Evolutionary conservation across 2,797 vertebrate genomes (phyloP).

Genomic region (Acipenser transmontanus): DNA sequence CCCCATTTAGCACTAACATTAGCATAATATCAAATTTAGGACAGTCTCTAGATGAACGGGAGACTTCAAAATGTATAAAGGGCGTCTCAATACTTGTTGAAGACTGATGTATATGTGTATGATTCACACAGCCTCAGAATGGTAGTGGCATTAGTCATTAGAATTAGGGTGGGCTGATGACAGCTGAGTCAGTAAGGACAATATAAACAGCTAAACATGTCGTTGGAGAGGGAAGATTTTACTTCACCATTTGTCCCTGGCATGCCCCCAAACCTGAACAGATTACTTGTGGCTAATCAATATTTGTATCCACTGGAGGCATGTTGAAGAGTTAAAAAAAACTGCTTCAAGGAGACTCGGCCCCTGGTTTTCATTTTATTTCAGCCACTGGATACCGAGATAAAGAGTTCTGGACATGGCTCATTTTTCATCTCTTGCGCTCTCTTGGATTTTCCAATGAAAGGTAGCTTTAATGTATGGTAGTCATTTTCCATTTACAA

Average conservation of each 20-base stretch:
- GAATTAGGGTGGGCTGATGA: conserved; percentile 43
- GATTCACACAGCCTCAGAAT: conserved; percentile 17
- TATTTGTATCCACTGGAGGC: conserved; percentile 78
- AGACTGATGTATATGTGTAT: not conserved
- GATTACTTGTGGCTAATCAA: conserved; percentile 83
- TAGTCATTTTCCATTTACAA: conserved; percentile 29
- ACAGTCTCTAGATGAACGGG: too few species aligned
- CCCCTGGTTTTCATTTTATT: conserved; percentile 59
- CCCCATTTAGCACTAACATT: not conserved
- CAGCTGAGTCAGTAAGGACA: conserved; percentile 41
- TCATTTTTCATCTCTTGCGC: conserved; percentile 67
- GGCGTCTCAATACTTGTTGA: too few species aligned
- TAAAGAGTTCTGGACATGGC: conserved; percentile 61
- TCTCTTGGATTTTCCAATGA: conserved; percentile 56
- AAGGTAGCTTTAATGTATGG: conserved; percentile 32
- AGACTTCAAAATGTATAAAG: too few species aligned
- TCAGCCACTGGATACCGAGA: conserved; percentile 64
- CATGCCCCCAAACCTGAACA: conserved; percentile 75
- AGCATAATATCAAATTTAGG: not conserved
- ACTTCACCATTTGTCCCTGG: conserved; percentile 60
- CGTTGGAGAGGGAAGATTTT: conserved; percentile 60
- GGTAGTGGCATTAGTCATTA: conserved; percentile 36
- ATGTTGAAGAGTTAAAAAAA: conserved; percentile 58
- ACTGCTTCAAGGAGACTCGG: conserved; percentile 55
- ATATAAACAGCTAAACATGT: conserved; percentile 51